Base-by-base conservation (phyloP, 2,797 vertebrate genomes). In the Sebastes aleutianus region DNA sequence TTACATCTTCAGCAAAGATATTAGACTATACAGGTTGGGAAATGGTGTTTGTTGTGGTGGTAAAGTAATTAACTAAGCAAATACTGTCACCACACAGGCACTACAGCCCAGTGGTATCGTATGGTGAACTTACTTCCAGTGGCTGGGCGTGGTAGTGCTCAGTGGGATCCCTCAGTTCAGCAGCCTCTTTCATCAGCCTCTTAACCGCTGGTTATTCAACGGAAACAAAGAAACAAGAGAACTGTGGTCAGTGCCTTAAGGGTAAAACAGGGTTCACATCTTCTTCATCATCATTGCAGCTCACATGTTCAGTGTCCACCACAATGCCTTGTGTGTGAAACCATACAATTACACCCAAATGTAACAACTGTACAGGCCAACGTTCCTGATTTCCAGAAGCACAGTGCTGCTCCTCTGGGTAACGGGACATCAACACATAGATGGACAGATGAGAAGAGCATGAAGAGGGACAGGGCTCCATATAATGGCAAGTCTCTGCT, bases 91-190 rank as follows among this genome's bases (percentile, higher is more conserved):
- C n/a, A 7, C 6, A 64, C 6, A 32, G 18, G 18, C 20, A 7
- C 11, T 26, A 18, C 24, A 53, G 72, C 4, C 16, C 4, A 14
- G 43, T 11, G 5, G 12, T 32, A n/a, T 56, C 14, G 4, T 53
- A 13, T 53, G 20, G 18, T 20, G 32, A 70, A 93, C 97, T 94
- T 89, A 99, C 98, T 93, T 99, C 98, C 86, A 99, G 95, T 69
- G 98, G 98, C 83, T 99, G 98, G n/a, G 98, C 98, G 62, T 99
- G 98, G 93, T 99, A 99, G 90, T 99, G 98, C 91, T 99, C 98
- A 64, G 98, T 99, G 54, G 98, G 97, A 65, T 99, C 98, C 84
- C 97, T 97, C 84, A 99, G 91, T 83, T 99, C 98, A 20, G 97
- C 97, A 4, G 98, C 98, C 88, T 99, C 98, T 87, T 99, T 99